phyloP scores from a whole-genome alignment of 1,140 invertebrate genomes.

The Protaetia brevitarsis region DNA sequence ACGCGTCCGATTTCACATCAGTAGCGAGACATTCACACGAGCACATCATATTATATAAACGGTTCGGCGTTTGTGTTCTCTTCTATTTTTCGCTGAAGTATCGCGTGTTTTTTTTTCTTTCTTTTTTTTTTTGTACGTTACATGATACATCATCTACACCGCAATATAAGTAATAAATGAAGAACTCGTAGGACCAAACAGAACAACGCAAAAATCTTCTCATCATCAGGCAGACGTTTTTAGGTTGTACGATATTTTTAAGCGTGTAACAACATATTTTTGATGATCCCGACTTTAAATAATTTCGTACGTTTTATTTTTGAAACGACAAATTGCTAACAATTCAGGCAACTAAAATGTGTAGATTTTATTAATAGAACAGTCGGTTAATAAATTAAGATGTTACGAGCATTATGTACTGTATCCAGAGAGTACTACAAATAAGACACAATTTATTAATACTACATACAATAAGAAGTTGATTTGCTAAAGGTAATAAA shows the following conservation, averaged over 20 bases:
- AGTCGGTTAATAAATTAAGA: too few relatives aligned
- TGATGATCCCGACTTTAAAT: too few relatives aligned
- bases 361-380: not conserved
- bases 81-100: not conserved
- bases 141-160: not conserved
- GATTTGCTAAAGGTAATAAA: too few relatives aligned
- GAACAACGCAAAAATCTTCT: constrained; percentile 32
- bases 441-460: too few relatives aligned
- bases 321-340: not conserved
- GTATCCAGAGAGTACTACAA: too few relatives aligned
- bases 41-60: not conserved
- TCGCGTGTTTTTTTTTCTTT: not conserved
- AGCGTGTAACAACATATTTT: too few relatives aligned
- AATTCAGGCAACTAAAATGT: not conserved
- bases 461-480: too few relatives aligned
- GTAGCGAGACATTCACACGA: too few relatives aligned
- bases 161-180: not conserved
- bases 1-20: too few relatives aligned
- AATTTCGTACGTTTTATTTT: too few relatives aligned
- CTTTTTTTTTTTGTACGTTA: not conserved
- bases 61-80: not conserved
- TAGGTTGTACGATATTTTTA: too few relatives aligned
- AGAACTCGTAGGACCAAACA: constrained; percentile 34
- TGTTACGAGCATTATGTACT: too few relatives aligned
- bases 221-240: not conserved